Conservation (phyloP, 2,797 vertebrate genomes). For the Petrocephalus schoutedeni region DNA sequence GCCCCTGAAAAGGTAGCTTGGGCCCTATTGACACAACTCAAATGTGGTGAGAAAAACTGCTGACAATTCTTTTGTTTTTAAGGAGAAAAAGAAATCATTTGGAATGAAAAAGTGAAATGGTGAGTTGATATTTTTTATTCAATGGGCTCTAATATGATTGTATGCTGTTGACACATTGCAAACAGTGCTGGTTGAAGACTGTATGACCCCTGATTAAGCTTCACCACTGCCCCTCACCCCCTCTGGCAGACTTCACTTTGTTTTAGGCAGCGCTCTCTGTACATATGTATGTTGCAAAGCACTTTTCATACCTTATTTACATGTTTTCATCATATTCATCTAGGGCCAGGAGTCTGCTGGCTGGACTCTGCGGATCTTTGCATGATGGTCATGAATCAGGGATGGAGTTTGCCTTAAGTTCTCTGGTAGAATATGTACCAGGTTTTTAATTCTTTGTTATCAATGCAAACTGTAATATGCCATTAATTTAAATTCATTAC, state of each 20-base stretch:
- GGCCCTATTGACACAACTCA: neutral
- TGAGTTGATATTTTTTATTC: neutral
- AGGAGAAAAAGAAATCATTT: neutral
- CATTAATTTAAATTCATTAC: neutral
- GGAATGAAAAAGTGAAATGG: neutral
- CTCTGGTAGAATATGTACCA: neutral
- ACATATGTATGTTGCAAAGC: neutral
- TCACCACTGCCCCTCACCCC: neutral
- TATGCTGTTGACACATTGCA: neutral
- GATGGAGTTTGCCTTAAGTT: neutral
- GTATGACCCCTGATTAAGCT: neutral
- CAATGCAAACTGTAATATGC: neutral
- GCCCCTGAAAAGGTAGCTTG: neutral
- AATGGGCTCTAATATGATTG: neutral
- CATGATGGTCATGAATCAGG: neutral
- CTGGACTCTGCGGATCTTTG: neutral
- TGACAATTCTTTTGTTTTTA: neutral
- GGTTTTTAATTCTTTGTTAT: neutral
- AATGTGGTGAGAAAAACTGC: neutral
- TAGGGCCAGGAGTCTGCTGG: neutral
- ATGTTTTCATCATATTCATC: neutral
- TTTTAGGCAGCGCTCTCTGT: neutral
- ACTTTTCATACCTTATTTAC: neutral
- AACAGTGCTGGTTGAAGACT: neutral
- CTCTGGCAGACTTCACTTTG: neutral